Conservation (phyloP, 2,113 vertebrate genomes). For the Labeo catla region DNA sequence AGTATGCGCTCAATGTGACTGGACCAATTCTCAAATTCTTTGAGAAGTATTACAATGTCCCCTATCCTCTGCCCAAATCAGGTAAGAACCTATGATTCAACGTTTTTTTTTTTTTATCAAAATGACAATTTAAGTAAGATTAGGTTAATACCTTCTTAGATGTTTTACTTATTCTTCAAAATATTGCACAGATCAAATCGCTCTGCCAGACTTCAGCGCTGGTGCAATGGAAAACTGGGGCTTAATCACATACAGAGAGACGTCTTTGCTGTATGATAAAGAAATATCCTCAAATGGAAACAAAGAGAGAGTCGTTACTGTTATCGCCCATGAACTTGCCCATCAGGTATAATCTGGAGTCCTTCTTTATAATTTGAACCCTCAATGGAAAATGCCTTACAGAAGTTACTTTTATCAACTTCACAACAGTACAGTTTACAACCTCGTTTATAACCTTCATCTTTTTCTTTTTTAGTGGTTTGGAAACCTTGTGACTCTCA, state of each 20-base stretch:
- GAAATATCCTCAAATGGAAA: conserved; percentile 75
- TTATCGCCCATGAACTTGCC: conserved; percentile 80
- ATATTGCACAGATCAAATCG: conserved; percentile 74
- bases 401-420: neutral
- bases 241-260: conserved; percentile 81
- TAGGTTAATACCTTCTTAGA: neutral
- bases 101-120: neutral
- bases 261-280: conserved; percentile 73
- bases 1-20: conserved; percentile 78
- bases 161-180: neutral
- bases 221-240: conserved; percentile 86
- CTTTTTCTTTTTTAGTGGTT: conserved; percentile 84
- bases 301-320: conserved; percentile 74
- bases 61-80: conserved; percentile 86
- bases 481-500: conserved; percentile 91
- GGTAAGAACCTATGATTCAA: conserved; percentile 71
- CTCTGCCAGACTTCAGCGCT: conserved; percentile 78
- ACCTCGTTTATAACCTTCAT: too few relatives aligned
- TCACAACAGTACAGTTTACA: neutral
- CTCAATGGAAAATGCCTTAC: too few relatives aligned
- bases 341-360: conserved; percentile 72
- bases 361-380: neutral
- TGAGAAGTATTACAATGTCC: conserved; percentile 70
- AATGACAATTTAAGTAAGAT: neutral
- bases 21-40: conserved; percentile 84